Evolutionary conservation across 2,113 vertebrate species (phyloP), one percentile per base, ranked within the genome.

Genomic region (Prunella fulvescens): DNA sequence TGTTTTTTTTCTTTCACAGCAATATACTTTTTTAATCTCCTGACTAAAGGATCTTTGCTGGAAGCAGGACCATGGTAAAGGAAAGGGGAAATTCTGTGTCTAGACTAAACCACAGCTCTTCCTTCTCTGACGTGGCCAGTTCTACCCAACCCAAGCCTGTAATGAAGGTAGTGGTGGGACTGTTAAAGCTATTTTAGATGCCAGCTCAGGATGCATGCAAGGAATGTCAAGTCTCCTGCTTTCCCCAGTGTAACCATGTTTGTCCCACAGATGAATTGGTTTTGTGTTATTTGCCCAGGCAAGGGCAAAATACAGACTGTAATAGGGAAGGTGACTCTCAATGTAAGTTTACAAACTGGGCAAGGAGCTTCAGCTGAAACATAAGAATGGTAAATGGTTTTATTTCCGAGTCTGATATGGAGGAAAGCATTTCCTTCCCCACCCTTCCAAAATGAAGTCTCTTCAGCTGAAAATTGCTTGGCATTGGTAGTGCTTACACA

Each of bases 51-150:
- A 70, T 66, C 91, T 88, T 50, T 73, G 72, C 82, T 96, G 81
- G 70, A 88, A 92, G 60, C 58, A 44, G 67, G 50, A 51, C 58
- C 15, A 24, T 29, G 28, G 57, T 70, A 61, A 90, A 66, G 45
- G 23, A 74, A 84, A 81, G 50, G 85, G 87, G 81, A 96, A 95
- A 94, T 93, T 31, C 58, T 70, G 29, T 91, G 94, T 96, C 94
- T 88, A 95, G 87, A 92, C 95, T 90, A 86, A 96, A 95, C 93
- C 81, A 81, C 85, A 92, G 40, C 61, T 92, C 77, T 94, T 92
- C 71, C 33, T 94, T 23, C 39, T 73, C 66, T 87, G 81, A 65
- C 1, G 9, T 91, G 85, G 47, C 39, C 86, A 53, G 10, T 83
- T 86, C 45, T 87, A 44, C 39, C 54, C 71, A 89, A 11, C 31